phyloP scores from a whole-genome alignment of 2,888 invertebrate genomes.

The Mythimna loreyi region DNA sequence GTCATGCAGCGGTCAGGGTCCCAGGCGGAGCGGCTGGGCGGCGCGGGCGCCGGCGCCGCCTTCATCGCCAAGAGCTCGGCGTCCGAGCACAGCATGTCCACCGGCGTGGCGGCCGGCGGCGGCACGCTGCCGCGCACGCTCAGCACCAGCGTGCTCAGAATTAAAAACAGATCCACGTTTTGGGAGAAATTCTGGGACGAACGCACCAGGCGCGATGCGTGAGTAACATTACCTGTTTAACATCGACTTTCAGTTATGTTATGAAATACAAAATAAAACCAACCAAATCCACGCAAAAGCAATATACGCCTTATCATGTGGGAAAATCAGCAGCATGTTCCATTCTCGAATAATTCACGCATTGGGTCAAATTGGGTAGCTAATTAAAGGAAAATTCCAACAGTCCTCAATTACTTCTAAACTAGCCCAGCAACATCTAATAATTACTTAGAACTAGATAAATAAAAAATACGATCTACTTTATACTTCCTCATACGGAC shows the following conservation, averaged over 20 bases:
- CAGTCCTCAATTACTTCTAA: conserved; percentile 2
- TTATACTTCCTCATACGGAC: conserved; percentile 10
- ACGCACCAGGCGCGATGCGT: conserved; percentile 92
- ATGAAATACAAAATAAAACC: conserved; percentile 7
- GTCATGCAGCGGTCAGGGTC: conserved; percentile 90
- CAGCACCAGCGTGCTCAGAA: conserved; percentile 95
- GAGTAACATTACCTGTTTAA: conserved; percentile 82
- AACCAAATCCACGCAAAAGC: neutral
- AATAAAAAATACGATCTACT: neutral
- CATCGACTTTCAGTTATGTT: conserved; percentile 12
- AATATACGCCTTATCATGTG: conserved; percentile 18
- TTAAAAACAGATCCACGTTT: conserved; percentile 94
- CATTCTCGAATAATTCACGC: conserved; percentile 13
- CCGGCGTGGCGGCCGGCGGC: conserved; percentile 86
- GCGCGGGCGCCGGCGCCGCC: conserved; percentile 74
- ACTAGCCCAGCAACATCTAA: conserved; percentile 16
- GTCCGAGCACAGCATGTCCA: conserved; percentile 89
- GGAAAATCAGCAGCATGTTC: conserved; percentile 10
- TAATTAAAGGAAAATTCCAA: conserved; percentile 17
- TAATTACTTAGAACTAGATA: neutral
- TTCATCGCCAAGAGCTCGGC: conserved; percentile 87
- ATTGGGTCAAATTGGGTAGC: conserved; percentile 14
- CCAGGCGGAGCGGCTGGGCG: conserved; percentile 90
- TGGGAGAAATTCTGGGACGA: conserved; percentile 96
- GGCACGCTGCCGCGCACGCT: conserved; percentile 93